These are phyloP conservation scores for Argya squamiceps DNA, from an alignment of 2,797 vertebrate species.

Conservation along the genomic window DNA sequence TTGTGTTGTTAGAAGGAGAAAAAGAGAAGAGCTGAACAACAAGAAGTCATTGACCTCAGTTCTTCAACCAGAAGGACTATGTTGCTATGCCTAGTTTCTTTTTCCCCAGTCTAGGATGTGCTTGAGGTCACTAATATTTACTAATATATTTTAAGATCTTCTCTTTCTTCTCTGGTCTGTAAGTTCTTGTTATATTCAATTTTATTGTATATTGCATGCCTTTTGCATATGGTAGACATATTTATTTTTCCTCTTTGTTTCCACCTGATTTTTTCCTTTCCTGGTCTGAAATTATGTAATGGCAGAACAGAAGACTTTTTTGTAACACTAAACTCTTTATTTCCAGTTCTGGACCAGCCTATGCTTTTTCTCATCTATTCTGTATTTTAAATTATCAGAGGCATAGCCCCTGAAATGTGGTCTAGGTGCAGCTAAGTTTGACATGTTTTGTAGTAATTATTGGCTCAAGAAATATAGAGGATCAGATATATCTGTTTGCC, in stretches of 20 bases:
- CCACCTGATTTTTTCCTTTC: not conserved
- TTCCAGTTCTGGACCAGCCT: not conserved
- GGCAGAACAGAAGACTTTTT: rapidly evolving
- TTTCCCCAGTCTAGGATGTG: not conserved
- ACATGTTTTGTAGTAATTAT: not conserved
- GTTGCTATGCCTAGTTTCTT: not conserved
- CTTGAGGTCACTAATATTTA: not conserved
- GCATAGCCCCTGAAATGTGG: not conserved
- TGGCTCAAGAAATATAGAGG: not conserved
- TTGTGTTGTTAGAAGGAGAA: not conserved
- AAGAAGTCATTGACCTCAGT: rapidly evolving
- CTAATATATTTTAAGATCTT: not conserved
- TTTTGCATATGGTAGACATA: not conserved
- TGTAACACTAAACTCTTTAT: not conserved
- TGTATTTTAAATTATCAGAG: not conserved
- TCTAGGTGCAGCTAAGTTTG: not conserved
- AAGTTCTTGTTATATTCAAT: not conserved
- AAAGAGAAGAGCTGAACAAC: not conserved
- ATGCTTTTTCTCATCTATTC: no score
- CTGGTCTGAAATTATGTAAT: not conserved
- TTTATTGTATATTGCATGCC: not conserved
- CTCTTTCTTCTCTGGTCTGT: not conserved
- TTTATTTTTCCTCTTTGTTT: not conserved
- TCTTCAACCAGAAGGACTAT: not conserved
- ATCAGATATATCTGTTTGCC: not conserved